Evolutionary conservation across 2,113 vertebrate genomes (phyloP).

Genomic region (Hemibagrus wyckioides): DNA sequence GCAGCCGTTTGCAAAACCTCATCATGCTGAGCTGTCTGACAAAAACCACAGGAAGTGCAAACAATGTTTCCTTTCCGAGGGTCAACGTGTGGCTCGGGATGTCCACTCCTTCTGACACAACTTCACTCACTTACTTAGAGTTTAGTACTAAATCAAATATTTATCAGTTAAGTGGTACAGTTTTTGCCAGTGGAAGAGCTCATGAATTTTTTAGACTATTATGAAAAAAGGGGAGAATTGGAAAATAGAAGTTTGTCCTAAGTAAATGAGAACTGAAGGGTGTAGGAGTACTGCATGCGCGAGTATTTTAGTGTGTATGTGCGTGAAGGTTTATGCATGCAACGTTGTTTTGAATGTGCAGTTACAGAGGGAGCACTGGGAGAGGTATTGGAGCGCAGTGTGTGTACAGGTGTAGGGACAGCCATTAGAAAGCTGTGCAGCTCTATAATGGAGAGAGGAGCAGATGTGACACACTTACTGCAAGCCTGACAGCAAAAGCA

Average conservation of each 20-base stretch:
- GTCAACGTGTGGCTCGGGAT: slow-evolving; percentile 22
- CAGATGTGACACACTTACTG: slow-evolving; percentile 56
- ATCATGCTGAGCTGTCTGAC: neutral
- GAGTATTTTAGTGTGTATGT: slow-evolving; percentile 7
- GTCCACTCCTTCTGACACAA: neutral
- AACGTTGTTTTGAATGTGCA: slow-evolving; percentile 40
- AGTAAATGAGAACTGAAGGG: slow-evolving; percentile 30
- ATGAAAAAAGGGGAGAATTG: slow-evolving; percentile 35
- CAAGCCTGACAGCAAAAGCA: slow-evolving; percentile 42
- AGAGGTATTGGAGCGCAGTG: slow-evolving; percentile 44
- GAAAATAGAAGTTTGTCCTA: slow-evolving; percentile 25
- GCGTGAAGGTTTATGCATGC: slow-evolving; percentile 16
- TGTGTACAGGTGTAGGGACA: slow-evolving; percentile 60
- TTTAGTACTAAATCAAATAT: slow-evolving; percentile 76
- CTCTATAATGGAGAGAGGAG: slow-evolving; percentile 54
- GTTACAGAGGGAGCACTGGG: slow-evolving; percentile 49
- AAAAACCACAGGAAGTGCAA: slow-evolving; percentile 24
- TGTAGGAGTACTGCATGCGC: slow-evolving; percentile 8
- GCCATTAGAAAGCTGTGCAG: slow-evolving; percentile 61
- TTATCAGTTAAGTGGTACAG: slow-evolving; percentile 74
- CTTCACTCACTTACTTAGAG: slow-evolving; percentile 57
- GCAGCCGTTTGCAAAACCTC: slow-evolving; percentile 35
- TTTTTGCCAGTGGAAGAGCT: slow-evolving; percentile 72
- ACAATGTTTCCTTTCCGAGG: slow-evolving; percentile 4
- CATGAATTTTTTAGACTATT: slow-evolving; percentile 75